Evolutionary conservation across 1,140 invertebrate genomes (phyloP), one percentile per base, ranked within the genome.

Genomic region (Alviniconcha marisindica): DNA sequence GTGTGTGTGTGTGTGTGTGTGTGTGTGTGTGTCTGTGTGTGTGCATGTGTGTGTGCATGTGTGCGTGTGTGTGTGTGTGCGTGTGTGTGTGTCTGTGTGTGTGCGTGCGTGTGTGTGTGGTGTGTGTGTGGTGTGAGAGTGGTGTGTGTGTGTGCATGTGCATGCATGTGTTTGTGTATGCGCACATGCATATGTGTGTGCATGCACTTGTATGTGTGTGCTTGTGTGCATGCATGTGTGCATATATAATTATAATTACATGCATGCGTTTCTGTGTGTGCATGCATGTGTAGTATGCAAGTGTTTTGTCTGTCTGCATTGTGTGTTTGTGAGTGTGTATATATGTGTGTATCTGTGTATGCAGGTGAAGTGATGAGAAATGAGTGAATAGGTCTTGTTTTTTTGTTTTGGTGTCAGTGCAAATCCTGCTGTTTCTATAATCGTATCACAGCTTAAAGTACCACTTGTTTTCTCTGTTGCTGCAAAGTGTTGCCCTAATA

Each of bases 81-180:
- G 63, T 66, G 63, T 66, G 7, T 33, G n/a, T 28, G 44, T 48
- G 44, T 10, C 44, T 48, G 44, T 10, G 44, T 48, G 44, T 48
- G 44, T 48, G 44, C 18, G 44, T 48, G 44, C 18, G 44, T 48
- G 44, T 48, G 44, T 18, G 44, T 18, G 18, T 18, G 44, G 44
- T 18, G 18, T 48, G 44, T 48, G 44, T 48, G 18, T 18, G 18
- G 7, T 48, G 44, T 48, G 5, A 10, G 44, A 48, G 63, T 66
- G n/a, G 21, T 66, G n/a, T 66, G 21, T 7, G 7, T 15, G 5
- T 10, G 7, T 4, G 3, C n/a, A 3, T 18, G 2, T 15, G 38
- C 21, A 28, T 15, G 76, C 54, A 44, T 77, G 76, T 54, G 42
- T 77, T 4, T 36, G 44, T 56, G 76, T 56, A 36, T 73, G 18